phyloP scores from a whole-genome alignment of 64 coral and sea anemone species.

The Catalaphyllia jardinei region DNA sequence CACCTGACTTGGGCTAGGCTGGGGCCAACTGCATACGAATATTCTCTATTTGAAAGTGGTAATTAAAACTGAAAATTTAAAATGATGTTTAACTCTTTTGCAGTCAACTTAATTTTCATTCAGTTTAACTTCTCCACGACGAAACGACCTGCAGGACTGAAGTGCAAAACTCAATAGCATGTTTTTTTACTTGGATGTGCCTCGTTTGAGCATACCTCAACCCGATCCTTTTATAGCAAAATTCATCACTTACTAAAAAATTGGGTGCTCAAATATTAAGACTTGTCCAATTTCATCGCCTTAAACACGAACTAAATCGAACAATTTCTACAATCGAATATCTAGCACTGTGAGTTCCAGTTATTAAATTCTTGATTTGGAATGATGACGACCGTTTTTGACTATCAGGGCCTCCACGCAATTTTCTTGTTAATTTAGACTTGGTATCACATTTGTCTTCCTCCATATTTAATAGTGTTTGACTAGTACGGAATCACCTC shows the following conservation, averaged over 20 bases:
- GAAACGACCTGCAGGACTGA: background rate
- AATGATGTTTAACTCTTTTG: background rate
- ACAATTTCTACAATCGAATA: background rate
- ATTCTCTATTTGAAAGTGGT: background rate
- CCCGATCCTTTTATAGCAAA: background rate
- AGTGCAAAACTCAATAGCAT: background rate
- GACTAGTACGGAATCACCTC: background rate
- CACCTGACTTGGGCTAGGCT: slow-evolving; percentile 12
- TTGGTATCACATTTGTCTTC: background rate
- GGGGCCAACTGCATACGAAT: slow-evolving; percentile 2
- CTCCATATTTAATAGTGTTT: background rate
- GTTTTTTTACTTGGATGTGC: background rate
- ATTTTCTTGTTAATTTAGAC: too few relatives aligned
- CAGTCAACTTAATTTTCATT: background rate
- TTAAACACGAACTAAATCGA: background rate
- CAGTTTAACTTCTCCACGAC: background rate
- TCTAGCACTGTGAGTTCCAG: too few relatives aligned
- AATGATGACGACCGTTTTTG: too few relatives aligned
- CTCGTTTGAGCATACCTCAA: background rate
- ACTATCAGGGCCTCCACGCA: too few relatives aligned
- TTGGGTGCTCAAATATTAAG: too few relatives aligned
- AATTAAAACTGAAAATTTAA: background rate
- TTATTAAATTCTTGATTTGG: too few relatives aligned
- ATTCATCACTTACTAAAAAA: too few relatives aligned
- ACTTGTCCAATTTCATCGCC: too few relatives aligned